Evolutionary conservation across 2,888 invertebrate species (phyloP), one percentile per base, ranked within the genome.

Genomic region (Tenthredo mesomela): DNA sequence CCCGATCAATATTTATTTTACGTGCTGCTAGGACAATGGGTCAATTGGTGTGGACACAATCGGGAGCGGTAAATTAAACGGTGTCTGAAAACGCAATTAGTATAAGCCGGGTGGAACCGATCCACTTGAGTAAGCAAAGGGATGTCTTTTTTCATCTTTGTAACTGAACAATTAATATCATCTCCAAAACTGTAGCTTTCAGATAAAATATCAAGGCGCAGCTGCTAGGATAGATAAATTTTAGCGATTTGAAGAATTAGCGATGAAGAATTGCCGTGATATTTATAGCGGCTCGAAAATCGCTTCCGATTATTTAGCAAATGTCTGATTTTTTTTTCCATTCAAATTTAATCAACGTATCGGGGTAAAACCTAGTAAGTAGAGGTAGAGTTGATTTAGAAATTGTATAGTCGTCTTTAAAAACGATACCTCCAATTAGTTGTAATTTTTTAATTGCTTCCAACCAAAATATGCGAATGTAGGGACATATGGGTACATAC

Each of bases 31-130:
- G 61, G 80, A 80, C 80, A 37, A 61, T 58, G 80, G 80, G 80
- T 80, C 37, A 40, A 80, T 80, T 80, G 61, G 33, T 61, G 58
- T 58, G 40, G 80, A 80, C 25, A 80, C 21, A 80, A 80, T 80
- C 80, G 80, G 61, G 80, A 61, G 80, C 33, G 80, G 58, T 37
- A 61, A 61, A 80, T 80, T 58, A 61, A 80, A 61, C 80, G 33
- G 50, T 9, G 80, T 37, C 58, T 37, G 80, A 61, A 61, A 58
- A 10, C 21, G 21, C 37, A 80, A 80, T 80, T 80, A 80, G 58
- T n/a, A 73, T 40, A 40, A 43, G 71, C 21, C 40, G 25, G 37
- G 71, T 40, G 21, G 18, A 29, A 77, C 29, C 50, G 54, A 77
- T 29, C 77, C 25, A 29, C 54, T 25, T 54, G 40, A 21, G 71